These are phyloP conservation scores for Cyrtodaria siliqua DNA, from an alignment of 2,888 invertebrate genomes.

Conservation along the genomic window DNA sequence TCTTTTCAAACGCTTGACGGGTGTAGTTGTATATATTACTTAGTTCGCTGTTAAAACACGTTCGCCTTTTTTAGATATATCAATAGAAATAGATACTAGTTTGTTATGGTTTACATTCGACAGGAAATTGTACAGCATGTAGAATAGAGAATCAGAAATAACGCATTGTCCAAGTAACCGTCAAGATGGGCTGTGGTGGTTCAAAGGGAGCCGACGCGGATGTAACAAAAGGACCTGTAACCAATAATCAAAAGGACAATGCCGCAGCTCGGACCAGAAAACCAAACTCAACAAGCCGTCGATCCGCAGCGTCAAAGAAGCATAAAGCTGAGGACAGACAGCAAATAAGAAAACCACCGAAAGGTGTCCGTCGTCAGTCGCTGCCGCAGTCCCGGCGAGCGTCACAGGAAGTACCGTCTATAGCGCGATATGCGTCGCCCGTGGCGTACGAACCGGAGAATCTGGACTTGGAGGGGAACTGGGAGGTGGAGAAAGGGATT, in stretches of 20 bases:
- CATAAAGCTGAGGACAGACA: neutral
- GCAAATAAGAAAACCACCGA: constrained; percentile 29
- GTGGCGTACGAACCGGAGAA: constrained; percentile 47
- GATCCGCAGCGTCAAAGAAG: neutral
- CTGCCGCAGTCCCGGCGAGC: constrained; percentile 8
- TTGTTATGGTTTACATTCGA: too few species aligned
- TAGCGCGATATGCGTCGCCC: constrained; percentile 1
- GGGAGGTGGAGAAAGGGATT: constrained; percentile 61
- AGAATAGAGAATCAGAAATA: too few species aligned
- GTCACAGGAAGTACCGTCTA: neutral
- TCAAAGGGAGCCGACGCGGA: constrained; percentile 15
- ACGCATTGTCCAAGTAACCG: too few species aligned
- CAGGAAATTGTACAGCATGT: too few species aligned
- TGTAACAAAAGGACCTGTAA: neutral
- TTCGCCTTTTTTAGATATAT: too few species aligned
- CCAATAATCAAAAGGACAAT: neutral
- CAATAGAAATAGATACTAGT: too few species aligned
- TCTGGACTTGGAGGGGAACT: constrained; percentile 48
- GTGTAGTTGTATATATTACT: too few species aligned
- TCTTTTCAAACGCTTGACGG: too few species aligned
- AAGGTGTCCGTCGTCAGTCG: constrained; percentile 35
- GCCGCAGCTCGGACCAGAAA: neutral
- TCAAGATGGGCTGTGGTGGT: constrained; percentile 37
- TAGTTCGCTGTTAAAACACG: too few species aligned
- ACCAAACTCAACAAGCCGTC: constrained; percentile 6